These are phyloP conservation scores for Melanotaenia boesemani DNA, from an alignment of 2,797 vertebrate species.

Conservation along the genomic window DNA sequence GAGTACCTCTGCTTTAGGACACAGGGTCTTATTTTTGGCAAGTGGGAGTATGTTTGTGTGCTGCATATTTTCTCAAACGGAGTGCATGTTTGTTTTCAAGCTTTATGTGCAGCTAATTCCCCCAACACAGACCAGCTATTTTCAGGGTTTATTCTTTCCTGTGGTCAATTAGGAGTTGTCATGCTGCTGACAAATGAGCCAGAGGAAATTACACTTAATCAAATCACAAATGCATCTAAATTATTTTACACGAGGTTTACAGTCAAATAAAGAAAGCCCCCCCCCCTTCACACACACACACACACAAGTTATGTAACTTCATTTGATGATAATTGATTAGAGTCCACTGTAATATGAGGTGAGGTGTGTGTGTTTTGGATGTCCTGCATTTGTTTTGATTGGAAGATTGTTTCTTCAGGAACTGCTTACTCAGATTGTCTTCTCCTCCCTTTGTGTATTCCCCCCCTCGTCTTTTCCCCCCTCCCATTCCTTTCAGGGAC, in stretches of 20 bases:
- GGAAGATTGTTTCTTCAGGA: constrained; percentile 30
- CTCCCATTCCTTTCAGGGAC: constrained; percentile 84
- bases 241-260: constrained; percentile 17
- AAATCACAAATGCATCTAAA: constrained; percentile 43
- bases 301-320: constrained; percentile 27
- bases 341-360: constrained; percentile 25
- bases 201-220: constrained; percentile 55
- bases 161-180: constrained; percentile 40
- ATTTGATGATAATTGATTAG: constrained; percentile 31
- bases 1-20: constrained; percentile 46
- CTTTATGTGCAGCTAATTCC: constrained; percentile 29
- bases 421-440: constrained; percentile 15
- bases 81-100: constrained; percentile 20
- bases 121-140: constrained; percentile 28
- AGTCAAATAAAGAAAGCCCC: constrained; percentile 25
- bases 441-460: not conserved
- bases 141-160: constrained; percentile 49
- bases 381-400: constrained; percentile 46
- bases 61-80: constrained; percentile 51
- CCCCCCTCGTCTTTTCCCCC: not conserved
- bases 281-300: not conserved
- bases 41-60: constrained; percentile 51
- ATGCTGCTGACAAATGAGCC: constrained; percentile 42
- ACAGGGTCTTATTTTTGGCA: constrained; percentile 25
- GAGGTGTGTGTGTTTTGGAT: constrained; percentile 33